Base-by-base conservation (phyloP, 2,113 vertebrate species). In the Ceuthmochares aereus region DNA sequence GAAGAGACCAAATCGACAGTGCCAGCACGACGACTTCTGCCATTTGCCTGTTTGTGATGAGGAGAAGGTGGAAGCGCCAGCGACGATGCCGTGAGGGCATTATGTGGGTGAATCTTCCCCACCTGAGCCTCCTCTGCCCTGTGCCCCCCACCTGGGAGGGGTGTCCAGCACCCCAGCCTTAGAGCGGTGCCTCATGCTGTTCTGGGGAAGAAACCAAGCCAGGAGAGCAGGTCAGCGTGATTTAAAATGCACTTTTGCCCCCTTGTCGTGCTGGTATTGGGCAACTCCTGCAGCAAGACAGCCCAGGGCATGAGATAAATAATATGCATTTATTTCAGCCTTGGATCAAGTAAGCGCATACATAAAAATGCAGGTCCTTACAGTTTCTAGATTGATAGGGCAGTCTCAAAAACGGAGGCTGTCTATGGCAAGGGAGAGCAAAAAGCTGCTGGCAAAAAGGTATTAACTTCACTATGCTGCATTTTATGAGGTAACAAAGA, bases 401-500 rank as follows among this genome's bases (percentile, higher is more conserved):
- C 55, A 37, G 75, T 5, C 93, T 87, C 8, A 0, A 22, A 23
- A 47, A 26, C 1, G 0, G 78, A 84, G 93, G 32, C 72, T 49
- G 59, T 80, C 64, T 79, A 82, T 93, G 90, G 93, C 87, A 86
- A 85, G 55, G 59, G 75, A 78, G 79, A 94, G 91, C 72, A 95
- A 75, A 96, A 78, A 90, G 85, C 93, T 96, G 85, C 93, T 92
- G 95, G 95, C 93, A 88, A 85, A 86, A 88, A 96, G 55, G 87
- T 25, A 96, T 97, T 96, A 96, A 94, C 95, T 96, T 88, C 87
- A 92, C 85, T 86, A 42, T 90, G 93, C 79, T 95, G 93, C 93
- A 93, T 96, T 97, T 97, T 96, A 97, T 90, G 95, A 96, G 90
- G 85, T 83, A 96, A 94, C 95, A 96, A 96, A 95, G 95, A 96